Evolutionary conservation across 2,888 invertebrate genomes (phyloP).

Genomic region (Germaria angustata): DNA sequence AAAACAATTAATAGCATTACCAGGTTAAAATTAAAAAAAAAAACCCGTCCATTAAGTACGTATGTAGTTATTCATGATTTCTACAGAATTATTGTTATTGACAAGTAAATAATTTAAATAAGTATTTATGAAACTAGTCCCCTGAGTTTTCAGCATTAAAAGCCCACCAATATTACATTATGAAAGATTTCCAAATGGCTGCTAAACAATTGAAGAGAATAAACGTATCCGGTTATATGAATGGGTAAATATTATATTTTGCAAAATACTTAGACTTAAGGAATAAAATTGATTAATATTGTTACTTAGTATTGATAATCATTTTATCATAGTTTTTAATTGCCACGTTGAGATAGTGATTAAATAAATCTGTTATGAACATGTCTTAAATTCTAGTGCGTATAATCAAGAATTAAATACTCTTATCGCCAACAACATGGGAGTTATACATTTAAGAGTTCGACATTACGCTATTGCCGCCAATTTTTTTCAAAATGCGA

Average conservation of each 20-base stretch:
- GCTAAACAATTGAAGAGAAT: conserved; percentile 79
- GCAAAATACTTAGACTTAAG: neutral
- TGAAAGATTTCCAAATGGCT: conserved; percentile 80
- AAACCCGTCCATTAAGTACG: too few relatives aligned
- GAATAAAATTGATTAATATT: too few relatives aligned
- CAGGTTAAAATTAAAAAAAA: too few relatives aligned
- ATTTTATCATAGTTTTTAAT: neutral
- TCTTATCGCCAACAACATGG: conserved; percentile 80
- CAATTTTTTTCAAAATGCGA: conserved; percentile 79
- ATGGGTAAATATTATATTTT: neutral
- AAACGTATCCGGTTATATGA: conserved; percentile 68
- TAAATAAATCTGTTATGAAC: too few relatives aligned
- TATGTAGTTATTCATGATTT: too few relatives aligned
- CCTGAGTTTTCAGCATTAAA: conserved; percentile 77
- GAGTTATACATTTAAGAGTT: conserved; percentile 79
- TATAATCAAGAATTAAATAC: conserved; percentile 77
- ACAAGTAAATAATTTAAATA: neutral
- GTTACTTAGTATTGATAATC: too few relatives aligned
- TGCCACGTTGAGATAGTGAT: neutral
- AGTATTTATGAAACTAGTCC: conserved; percentile 66
- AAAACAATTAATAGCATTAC: too few relatives aligned
- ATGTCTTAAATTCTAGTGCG: neutral
- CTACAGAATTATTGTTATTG: neutral
- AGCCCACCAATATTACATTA: conserved; percentile 80
- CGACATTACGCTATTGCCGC: conserved; percentile 80